phyloP scores from a whole-genome alignment of 2,797 vertebrate genomes.

The Apogon hyalosoma region DNA sequence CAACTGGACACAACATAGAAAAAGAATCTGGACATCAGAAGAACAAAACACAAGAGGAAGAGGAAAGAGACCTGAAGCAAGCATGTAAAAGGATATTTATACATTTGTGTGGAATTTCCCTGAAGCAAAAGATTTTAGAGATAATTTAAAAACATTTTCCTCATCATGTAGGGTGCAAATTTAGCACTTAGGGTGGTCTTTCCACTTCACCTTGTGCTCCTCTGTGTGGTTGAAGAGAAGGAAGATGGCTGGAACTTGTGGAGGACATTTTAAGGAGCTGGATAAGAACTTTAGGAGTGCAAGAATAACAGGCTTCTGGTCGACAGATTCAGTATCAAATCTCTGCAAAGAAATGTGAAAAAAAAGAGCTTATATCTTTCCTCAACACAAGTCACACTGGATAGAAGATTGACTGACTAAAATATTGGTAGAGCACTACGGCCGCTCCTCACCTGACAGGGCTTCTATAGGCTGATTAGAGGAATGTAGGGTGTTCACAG shows the following conservation, averaged over 20 bases:
- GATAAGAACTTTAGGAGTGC: constrained; percentile 83
- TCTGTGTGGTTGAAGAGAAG: constrained; percentile 55
- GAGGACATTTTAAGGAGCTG: constrained; percentile 67
- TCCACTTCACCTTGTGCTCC: constrained; percentile 61
- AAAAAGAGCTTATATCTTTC: not conserved
- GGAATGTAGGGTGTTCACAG: constrained; percentile 84
- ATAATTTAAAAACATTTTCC: constrained; percentile 50
- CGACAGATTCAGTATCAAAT: constrained; percentile 71
- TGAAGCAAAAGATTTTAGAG: constrained; percentile 76
- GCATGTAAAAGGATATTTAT: constrained; percentile 58
- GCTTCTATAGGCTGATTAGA: constrained; percentile 87
- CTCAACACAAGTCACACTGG: not conserved
- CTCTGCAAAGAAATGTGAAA: constrained; percentile 63
- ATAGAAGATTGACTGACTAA: fast-evolving
- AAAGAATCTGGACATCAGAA: constrained; percentile 32
- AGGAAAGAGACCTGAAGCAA: constrained; percentile 67
- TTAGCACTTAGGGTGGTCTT: constrained; percentile 69
- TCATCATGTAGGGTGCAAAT: constrained; percentile 75
- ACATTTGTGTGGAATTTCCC: constrained; percentile 73
- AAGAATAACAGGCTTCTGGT: constrained; percentile 71
- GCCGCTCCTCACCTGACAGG: constrained; percentile 85
- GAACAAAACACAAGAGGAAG: constrained; percentile 59
- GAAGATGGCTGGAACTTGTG: constrained; percentile 73
- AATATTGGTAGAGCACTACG: not conserved
- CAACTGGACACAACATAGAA: constrained; percentile 58